Evolutionary conservation across 2,797 vertebrate genomes (phyloP).

Genomic region (Tragopan temminckii): DNA sequence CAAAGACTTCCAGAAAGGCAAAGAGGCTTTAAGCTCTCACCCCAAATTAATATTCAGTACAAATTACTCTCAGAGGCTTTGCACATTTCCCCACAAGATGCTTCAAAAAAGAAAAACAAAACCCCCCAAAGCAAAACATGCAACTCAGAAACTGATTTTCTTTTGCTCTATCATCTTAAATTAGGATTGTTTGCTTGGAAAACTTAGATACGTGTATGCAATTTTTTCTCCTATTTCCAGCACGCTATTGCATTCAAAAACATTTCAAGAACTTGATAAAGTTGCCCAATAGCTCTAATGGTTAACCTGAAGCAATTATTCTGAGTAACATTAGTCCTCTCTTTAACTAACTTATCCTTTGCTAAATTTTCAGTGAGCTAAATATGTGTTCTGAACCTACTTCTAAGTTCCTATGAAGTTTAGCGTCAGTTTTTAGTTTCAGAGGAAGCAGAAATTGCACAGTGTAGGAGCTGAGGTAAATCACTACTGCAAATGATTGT

Average conservation of each 20-base stretch:
- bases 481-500: constrained; percentile 10
- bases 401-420: constrained; percentile 47
- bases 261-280: constrained; percentile 6
- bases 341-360: constrained; percentile 4
- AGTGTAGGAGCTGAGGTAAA: constrained; percentile 7
- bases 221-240: constrained; percentile 14
- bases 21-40: background rate
- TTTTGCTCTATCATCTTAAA: background rate
- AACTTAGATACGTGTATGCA: constrained; percentile 18
- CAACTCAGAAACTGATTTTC: background rate
- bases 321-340: background rate
- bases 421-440: constrained; percentile 18
- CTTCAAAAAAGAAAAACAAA: background rate
- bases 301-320: background rate
- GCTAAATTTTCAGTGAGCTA: background rate
- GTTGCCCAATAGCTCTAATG: background rate
- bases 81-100: background rate
- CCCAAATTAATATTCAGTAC: background rate
- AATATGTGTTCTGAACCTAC: background rate
- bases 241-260: background rate
- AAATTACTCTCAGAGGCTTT: constrained; percentile 16
- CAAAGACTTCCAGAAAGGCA: background rate
- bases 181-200: constrained; percentile 24
- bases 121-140: background rate
- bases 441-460: background rate